phyloP scores from a whole-genome alignment of 2,888 invertebrate species.

The Ectropis crepuscularia region DNA sequence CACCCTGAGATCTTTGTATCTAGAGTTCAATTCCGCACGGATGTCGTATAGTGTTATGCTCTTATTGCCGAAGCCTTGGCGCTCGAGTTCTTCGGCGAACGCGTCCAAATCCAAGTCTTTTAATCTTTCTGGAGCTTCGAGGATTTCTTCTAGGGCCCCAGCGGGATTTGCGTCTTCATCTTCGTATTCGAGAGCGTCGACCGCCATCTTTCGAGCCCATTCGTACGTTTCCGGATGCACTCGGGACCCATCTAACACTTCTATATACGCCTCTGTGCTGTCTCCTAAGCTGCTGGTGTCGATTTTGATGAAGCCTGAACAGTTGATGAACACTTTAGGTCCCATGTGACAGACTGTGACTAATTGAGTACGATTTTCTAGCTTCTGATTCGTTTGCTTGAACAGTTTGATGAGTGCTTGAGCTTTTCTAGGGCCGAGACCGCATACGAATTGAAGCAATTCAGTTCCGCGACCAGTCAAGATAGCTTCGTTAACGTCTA shows the following conservation, averaged over 20 bases:
- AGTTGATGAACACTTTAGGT: conserved; percentile 99
- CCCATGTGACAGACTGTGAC: conserved; percentile 99
- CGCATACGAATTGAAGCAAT: conserved; percentile 98
- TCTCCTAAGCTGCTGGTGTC: conserved; percentile 98
- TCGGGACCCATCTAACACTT: conserved; percentile 98
- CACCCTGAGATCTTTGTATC: conserved; percentile 95
- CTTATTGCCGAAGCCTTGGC: conserved; percentile 95
- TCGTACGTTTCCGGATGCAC: conserved; percentile 99
- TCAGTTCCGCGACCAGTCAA: conserved; percentile 94
- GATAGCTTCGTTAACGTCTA: conserved; percentile 97
- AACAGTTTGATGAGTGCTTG: conserved; percentile 93
- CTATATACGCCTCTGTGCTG: conserved; percentile 96
- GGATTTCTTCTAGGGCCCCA: conserved; percentile 98
- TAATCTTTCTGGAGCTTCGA: conserved; percentile 96
- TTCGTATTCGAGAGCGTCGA: conserved; percentile 99
- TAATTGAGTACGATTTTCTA: conserved; percentile 97
- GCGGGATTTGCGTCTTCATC: conserved; percentile 98
- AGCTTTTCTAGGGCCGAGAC: conserved; percentile 97
- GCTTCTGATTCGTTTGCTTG: conserved; percentile 95
- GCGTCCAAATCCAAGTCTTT: conserved; percentile 99
- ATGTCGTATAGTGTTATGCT: conserved; percentile 99
- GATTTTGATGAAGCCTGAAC: conserved; percentile 99
- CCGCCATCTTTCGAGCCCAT: conserved; percentile 99
- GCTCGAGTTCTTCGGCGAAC: conserved; percentile 98
- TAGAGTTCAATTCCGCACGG: conserved; percentile 95